Base-by-base conservation (phyloP, 2,888 invertebrate genomes). In the Caenorhabditis zanzibari region DNA sequence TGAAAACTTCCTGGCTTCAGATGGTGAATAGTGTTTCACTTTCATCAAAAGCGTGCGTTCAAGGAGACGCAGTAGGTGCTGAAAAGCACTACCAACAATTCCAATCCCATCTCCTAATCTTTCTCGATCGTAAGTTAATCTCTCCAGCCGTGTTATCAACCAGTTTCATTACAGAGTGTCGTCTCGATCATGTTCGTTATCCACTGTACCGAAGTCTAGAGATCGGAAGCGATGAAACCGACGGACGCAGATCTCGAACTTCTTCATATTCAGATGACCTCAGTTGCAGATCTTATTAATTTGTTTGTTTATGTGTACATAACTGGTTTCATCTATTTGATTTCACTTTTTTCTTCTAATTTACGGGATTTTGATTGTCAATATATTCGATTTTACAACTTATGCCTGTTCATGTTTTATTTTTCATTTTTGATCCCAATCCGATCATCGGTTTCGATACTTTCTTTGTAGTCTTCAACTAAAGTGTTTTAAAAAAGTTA, bases 281-380 rank as follows among this genome's bases (percentile, higher is more conserved):
- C 24, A 83, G 83, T 54, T 80, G 83, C 38, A 47, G 79, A 58
- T 80, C 83, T 22, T 83, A 80, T 80, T 83, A 38, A 80, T 71
- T 41, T 61, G 10, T 6, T 26, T 58, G 14, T 32, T 32, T 44
- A 10, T 26, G 10, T 47, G n/a, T n/a, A 58, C 14, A 47, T 44
- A 54, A 3, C 14, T 52, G 10, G 19, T n/a, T 38, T 38, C 16
- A 44, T 19, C n/a, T 52, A 32, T 47, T 26, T 14, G 22, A 49
- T 32, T 32, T 52, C 9, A n/a, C 35, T 52, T 49, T 54, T 6
- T 32, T 41, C 12, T 14, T 38, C 38, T 38, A 32, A 22, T 19
- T 22, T 3, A 47, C 28, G 28, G 47, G 19, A n/a, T 24, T 35
- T 14, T 24, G 19, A n/a, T 54, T 24, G 24, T 5, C 24, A 26